phyloP scores from a whole-genome alignment of 2,113 vertebrate genomes.

The Tachuris rubrigastra region DNA sequence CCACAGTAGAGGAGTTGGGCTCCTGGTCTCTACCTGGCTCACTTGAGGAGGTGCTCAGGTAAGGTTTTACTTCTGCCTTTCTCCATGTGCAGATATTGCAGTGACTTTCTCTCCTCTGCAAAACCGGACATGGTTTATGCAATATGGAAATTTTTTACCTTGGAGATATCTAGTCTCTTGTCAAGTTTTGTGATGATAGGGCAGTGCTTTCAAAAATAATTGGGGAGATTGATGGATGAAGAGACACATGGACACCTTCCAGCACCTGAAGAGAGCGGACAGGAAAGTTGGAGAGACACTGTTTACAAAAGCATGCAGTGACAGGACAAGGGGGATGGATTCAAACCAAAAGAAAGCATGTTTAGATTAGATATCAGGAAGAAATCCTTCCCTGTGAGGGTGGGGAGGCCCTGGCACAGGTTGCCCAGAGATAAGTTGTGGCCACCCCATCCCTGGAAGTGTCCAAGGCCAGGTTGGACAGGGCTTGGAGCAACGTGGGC shows the following conservation, averaged over 20 bases:
- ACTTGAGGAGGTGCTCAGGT: neutral
- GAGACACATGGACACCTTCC: neutral
- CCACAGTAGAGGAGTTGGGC: neutral
- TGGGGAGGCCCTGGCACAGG: neutral
- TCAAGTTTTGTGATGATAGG: neutral
- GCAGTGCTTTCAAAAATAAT: neutral
- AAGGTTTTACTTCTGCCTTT: neutral
- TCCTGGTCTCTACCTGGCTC: neutral
- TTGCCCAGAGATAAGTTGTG: neutral
- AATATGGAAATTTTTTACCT: neutral
- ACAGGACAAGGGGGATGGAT: neutral
- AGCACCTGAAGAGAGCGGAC: neutral
- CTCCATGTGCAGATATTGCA: neutral
- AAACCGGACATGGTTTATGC: neutral
- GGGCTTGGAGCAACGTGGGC: neutral
- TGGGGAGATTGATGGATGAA: neutral
- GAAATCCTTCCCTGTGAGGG: rapidly evolving
- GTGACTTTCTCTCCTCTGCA: neutral
- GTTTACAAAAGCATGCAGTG: neutral
- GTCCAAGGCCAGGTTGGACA: rapidly evolving
- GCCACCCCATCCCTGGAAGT: neutral
- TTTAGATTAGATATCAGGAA: neutral
- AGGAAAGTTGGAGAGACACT: neutral
- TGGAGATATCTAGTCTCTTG: neutral
- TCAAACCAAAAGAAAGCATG: neutral